A percentile compares a stretch with the other conserved stretches of the same genome.
Conservation (phyloP, 2,888 invertebrate species). For the Drosophila greeni region DNA sequence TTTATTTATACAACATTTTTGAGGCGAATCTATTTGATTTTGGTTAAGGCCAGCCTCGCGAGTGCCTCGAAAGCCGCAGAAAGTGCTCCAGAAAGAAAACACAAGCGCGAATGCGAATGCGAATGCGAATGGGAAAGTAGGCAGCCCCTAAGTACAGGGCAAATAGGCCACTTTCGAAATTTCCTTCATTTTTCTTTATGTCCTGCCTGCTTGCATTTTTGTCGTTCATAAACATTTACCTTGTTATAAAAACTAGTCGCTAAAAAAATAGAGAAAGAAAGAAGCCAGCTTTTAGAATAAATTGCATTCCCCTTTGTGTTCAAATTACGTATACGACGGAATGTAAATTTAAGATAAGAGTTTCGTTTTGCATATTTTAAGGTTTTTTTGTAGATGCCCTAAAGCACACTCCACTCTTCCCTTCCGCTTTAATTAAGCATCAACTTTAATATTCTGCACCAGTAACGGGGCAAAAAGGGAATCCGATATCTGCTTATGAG, state of each 20-base stretch:
- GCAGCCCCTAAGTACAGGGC: slow-evolving; percentile 13
- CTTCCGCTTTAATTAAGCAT: slow-evolving; percentile 28
- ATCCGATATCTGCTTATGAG: slow-evolving; percentile 28
- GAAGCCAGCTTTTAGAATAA: slow-evolving; percentile 16
- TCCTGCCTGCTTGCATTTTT: slow-evolving; percentile 9
- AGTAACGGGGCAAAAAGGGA: neutral
- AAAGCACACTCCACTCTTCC: slow-evolving; percentile 8
- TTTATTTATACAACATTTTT: slow-evolving; percentile 33
- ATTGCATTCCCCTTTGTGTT: slow-evolving; percentile 25
- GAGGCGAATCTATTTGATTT: slow-evolving; percentile 26
- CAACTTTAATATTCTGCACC: slow-evolving; percentile 12
- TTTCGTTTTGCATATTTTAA: slow-evolving; percentile 24
- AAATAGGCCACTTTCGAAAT: slow-evolving; percentile 19
- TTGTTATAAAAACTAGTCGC: slow-evolving; percentile 22
- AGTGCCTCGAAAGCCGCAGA: neutral
- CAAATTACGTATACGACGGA: slow-evolving; percentile 29
- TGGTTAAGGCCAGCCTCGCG: slow-evolving; percentile 19
- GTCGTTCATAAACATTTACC: slow-evolving; percentile 18
- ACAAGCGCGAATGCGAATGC: slow-evolving; percentile 1
- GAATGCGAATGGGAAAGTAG: slow-evolving; percentile 1
- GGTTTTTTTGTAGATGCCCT: neutral
- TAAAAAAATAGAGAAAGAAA: slow-evolving; percentile 5
- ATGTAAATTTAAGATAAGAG: slow-evolving; percentile 31
- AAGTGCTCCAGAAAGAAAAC: neutral
- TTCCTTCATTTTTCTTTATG: slow-evolving; percentile 1